Evolutionary conservation across 2,797 vertebrate species (phyloP), one percentile per base, ranked within the genome.

Genomic region (Microctenopoma stevenorrisi): DNA sequence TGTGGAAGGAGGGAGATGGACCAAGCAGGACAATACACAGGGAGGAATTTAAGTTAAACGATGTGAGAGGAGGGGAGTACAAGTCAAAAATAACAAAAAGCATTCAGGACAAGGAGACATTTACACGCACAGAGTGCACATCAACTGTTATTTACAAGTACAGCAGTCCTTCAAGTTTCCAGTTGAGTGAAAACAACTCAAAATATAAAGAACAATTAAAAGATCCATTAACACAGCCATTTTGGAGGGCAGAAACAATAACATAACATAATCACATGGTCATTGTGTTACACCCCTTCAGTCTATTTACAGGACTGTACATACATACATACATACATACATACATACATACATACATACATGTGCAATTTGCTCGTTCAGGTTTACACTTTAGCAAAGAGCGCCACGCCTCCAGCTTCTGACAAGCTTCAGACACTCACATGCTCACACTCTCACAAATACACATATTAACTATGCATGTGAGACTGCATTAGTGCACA

Each of bases 101-200:
- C 91, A 91, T 94, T 93, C 90, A 35, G 93, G 95, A 96, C 94
- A 83, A 92, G 91, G 81, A 95, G 94, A 97, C 96, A 91, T 94
- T 92, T 95, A 97, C 95, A 96, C 96, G 93, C 95, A 97, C 95
- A 92, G 93, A 95, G 95, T 95, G 95, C 94, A 97, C 95, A 89
- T 94, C 77, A 91, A 94, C 91, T 89, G 93, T 94, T 98, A 98
- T 99, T 97, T 97, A 98, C 96, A 92, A 88, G 95, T 96, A 96
- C 96, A 97, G 96, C 95, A 97, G 96, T 97, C 96, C 96, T 98
- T 98, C 96, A 98, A 98, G 96, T 97, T 96, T 97, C 94, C 95
- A 96, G 96, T 95, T 95, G 79, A 85, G 82, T 83, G 86, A 91
- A 90, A 95, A 76, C 79, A 94, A 93, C 73, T 85, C 68, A 84